Percentiles rank a stretch among this genome's conserved stretches.
Conservation (phyloP, 1,140 invertebrate species). For the Plodia interpunctella region DNA sequence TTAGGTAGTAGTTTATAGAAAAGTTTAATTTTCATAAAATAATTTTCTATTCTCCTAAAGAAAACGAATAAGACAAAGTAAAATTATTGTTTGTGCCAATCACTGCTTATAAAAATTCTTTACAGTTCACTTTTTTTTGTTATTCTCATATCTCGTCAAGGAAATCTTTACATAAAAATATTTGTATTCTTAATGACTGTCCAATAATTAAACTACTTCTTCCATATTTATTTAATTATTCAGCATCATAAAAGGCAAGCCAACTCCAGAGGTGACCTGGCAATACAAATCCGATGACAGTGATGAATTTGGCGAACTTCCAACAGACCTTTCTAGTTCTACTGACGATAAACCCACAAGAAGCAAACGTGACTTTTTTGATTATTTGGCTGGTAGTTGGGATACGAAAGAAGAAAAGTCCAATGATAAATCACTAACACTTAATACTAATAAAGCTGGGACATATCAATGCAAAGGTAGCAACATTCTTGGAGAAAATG, state of each 20-base stretch:
- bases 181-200: too few relatives aligned
- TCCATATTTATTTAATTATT: too few relatives aligned
- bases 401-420: not conserved
- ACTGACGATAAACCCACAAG: not conserved
- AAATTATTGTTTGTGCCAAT: too few relatives aligned
- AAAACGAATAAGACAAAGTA: too few relatives aligned
- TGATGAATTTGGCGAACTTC: slow-evolving; percentile 28
- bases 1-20: too few relatives aligned
- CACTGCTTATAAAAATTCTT: too few relatives aligned
- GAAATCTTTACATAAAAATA: too few relatives aligned
- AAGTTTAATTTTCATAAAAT: too few relatives aligned
- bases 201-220: too few relatives aligned
- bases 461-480: slow-evolving; percentile 46
- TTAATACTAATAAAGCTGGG: slow-evolving; percentile 33
- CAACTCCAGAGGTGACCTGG: slow-evolving; percentile 43
- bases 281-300: slow-evolving; percentile 25
- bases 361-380: not conserved
- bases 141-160: too few relatives aligned
- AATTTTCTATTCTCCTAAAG: too few relatives aligned
- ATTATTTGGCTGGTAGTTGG: not conserved
- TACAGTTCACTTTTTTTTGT: too few relatives aligned
- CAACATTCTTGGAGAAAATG: slow-evolving; percentile 39
- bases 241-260: slow-evolving; percentile 46
- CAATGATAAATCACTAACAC: slow-evolving; percentile 18
- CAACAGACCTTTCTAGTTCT: slow-evolving; percentile 27